Percentiles rank a stretch among this genome's conserved stretches.
Conservation (phyloP, 1,140 invertebrate species). For the Lamellibrachia luymesi region DNA sequence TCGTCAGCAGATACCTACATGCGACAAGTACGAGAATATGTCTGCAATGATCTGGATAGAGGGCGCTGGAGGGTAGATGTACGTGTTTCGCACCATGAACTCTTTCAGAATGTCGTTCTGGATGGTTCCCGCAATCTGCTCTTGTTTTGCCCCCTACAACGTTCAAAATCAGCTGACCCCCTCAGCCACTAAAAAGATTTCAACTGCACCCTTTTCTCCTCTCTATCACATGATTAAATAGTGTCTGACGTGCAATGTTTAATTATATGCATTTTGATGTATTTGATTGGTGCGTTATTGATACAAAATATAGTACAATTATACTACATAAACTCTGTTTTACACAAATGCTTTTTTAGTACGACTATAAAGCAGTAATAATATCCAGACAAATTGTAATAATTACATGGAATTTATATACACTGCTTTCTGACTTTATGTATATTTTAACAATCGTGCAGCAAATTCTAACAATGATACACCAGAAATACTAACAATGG, state of each 20-base stretch:
- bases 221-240: neutral
- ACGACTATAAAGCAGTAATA: neutral
- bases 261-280: neutral
- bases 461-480: too few species aligned
- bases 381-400: neutral
- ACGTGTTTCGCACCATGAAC: conserved; percentile 73
- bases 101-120: conserved; percentile 73
- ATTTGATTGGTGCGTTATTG: neutral
- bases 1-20: conserved; percentile 45
- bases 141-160: conserved; percentile 59
- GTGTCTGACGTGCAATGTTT: neutral
- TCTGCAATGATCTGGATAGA: conserved; percentile 69
- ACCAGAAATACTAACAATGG: too few species aligned
- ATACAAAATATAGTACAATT: neutral
- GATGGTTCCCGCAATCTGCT: conserved; percentile 65
- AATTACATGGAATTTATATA: neutral
- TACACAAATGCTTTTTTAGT: neutral
- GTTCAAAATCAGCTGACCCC: neutral
- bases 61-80: conserved; percentile 69
- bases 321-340: neutral
- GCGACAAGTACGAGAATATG: conserved; percentile 66
- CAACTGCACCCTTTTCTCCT: neutral
- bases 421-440: neutral
- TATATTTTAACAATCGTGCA: too few species aligned
- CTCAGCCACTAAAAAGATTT: neutral